phyloP scores from a whole-genome alignment of 1,140 invertebrate species.

The Acromyrmex echinatior region DNA sequence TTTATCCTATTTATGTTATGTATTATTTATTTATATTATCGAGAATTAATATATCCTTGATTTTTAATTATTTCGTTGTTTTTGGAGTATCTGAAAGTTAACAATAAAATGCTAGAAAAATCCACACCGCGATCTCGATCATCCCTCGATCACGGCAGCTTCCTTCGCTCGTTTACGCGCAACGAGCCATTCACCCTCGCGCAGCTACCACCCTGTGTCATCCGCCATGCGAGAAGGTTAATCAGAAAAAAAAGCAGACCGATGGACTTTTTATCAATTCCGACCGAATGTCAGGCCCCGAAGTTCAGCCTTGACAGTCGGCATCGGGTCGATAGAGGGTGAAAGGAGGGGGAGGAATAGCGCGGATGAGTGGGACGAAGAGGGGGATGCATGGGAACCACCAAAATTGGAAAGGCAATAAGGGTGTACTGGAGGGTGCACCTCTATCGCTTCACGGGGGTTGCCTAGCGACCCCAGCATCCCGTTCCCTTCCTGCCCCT shows the following conservation, averaged over 20 bases:
- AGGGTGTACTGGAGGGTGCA: slow-evolving; percentile 81
- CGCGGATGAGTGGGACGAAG: not conserved
- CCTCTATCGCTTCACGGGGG: slow-evolving; percentile 80
- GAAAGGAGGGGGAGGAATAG: not conserved
- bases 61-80: not conserved
- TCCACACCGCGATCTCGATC: not conserved
- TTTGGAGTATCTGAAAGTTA: not conserved
- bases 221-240: slow-evolving; percentile 49
- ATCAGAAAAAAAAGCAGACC: slow-evolving; percentile 44
- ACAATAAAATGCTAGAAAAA: not conserved
- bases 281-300: slow-evolving; percentile 50
- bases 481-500: slow-evolving; percentile 45
- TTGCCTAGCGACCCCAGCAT: slow-evolving; percentile 84
- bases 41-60: too few relatives aligned
- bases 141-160: not conserved
- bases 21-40: too few relatives aligned
- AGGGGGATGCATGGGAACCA: slow-evolving; percentile 74
- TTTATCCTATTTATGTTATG: too few relatives aligned
- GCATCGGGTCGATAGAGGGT: slow-evolving; percentile 57
- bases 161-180: not conserved
- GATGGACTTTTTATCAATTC: slow-evolving; percentile 71
- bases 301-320: slow-evolving; percentile 70
- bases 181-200: slow-evolving; percentile 11
- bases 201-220: not conserved
- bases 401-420: slow-evolving; percentile 85